A percentile compares a stretch with the other conserved stretches of the same genome.
Conservation (phyloP, 2,797 vertebrate species). For the Scolopax rusticola region DNA sequence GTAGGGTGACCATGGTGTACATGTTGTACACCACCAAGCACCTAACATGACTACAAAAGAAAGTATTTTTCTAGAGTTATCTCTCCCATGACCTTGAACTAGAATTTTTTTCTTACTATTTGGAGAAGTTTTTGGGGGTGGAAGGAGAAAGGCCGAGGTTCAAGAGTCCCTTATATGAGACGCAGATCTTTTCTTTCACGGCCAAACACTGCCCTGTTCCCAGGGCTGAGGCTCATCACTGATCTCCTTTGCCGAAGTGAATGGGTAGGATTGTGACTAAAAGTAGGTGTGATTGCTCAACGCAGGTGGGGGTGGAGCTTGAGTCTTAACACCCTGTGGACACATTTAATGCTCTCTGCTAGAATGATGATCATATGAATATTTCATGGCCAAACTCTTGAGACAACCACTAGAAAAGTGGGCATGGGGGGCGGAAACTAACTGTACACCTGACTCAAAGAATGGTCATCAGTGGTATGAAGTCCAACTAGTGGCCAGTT, state of each 20-base stretch:
- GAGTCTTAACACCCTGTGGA: too few species aligned
- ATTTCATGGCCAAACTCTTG: background rate
- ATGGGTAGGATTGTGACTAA: too few species aligned
- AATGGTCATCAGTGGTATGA: background rate
- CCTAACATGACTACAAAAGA: background rate
- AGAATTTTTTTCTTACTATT: background rate
- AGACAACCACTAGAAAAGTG: background rate
- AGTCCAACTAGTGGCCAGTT: background rate
- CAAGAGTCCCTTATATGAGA: background rate
- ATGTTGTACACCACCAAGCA: background rate
- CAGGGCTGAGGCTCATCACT: too few species aligned
- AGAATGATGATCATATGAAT: too few species aligned
- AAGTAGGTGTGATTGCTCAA: too few species aligned
- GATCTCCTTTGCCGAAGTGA: too few species aligned
- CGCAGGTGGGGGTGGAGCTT: too few species aligned
- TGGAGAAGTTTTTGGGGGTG: background rate
- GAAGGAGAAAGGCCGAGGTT: background rate
- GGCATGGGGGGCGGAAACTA: background rate
- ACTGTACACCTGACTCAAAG: background rate
- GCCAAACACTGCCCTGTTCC: too few species aligned
- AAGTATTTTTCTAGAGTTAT: background rate
- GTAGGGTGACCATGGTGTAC: background rate
- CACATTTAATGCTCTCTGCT: too few species aligned
- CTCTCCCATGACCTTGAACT: background rate
- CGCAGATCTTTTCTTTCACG: background rate